phyloP scores from a whole-genome alignment of 2,888 invertebrate genomes.

The Himalopsyche anomala region DNA sequence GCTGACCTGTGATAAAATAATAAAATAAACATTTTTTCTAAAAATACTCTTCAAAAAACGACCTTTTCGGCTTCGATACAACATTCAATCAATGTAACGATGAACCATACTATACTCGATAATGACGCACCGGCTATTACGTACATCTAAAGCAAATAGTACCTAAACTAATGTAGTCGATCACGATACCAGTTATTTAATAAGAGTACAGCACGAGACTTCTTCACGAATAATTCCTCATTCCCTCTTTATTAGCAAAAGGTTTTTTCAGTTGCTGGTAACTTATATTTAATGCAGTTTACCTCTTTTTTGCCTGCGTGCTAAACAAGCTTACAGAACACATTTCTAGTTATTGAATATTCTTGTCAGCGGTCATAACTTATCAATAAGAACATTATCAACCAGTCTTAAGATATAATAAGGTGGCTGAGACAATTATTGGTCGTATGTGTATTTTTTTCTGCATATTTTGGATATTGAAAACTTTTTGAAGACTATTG shows the following conservation, averaged over 20 bases:
- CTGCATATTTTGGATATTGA: no score
- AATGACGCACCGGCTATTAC: background rate
- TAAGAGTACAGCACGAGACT: conserved; percentile 1
- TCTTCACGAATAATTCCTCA: background rate
- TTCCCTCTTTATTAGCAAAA: background rate
- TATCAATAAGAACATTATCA: no score
- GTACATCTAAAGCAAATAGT: conserved; percentile 2
- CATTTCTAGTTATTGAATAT: background rate
- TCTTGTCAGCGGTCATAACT: no score
- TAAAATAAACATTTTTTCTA: no score
- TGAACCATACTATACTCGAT: conserved; percentile 1
- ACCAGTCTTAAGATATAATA: no score
- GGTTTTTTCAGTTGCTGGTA: background rate
- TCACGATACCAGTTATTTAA: background rate
- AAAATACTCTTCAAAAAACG: no score
- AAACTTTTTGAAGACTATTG: no score
- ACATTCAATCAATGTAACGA: no score
- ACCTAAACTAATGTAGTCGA: background rate
- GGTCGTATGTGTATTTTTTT: no score
- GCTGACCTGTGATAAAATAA: no score
- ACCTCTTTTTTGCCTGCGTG: background rate
- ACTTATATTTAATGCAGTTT: conserved; percentile 10
- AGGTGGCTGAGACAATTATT: no score
- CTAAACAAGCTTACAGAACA: background rate
- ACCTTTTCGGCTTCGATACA: no score